These are phyloP conservation scores for Cantharis rufa DNA, from an alignment of 2,888 invertebrate species.

Conservation along the genomic window DNA sequence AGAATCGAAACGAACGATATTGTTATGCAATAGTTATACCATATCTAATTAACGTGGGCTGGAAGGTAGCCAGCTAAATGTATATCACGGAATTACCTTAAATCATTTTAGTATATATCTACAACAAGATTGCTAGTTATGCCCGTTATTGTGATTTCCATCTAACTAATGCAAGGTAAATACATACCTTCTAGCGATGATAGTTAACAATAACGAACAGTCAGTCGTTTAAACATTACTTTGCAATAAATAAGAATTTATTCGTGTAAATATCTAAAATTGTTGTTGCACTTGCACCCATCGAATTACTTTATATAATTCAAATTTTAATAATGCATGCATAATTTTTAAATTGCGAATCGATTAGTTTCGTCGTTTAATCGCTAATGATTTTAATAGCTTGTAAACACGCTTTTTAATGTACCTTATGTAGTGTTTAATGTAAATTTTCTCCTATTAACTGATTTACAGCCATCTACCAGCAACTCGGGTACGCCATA, in stretches of 20 bases:
- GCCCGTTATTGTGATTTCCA: constrained; percentile 12
- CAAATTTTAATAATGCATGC: not conserved
- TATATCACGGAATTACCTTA: constrained; percentile 26
- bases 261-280: not conserved
- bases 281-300: not conserved
- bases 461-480: not conserved
- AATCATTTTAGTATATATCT: constrained; percentile 12
- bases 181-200: constrained; percentile 6
- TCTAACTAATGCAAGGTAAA: constrained; percentile 2
- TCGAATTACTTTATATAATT: not conserved
- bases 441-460: not conserved
- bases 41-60: constrained; percentile 9
- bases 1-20: not conserved
- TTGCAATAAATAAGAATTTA: not conserved
- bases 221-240: constrained; percentile 7
- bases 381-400: constrained; percentile 15
- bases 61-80: constrained; percentile 17
- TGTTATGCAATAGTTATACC: not conserved
- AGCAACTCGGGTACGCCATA: not conserved
- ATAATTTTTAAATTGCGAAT: constrained; percentile 20
- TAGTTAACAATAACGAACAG: constrained; percentile 4
- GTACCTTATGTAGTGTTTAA: not conserved
- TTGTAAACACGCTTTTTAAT: constrained; percentile 7
- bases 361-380: constrained; percentile 16
- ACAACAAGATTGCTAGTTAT: constrained; percentile 14